Evolutionary conservation across 1,140 invertebrate species (phyloP).

Genomic region (Gonatopus flavifemur): DNA sequence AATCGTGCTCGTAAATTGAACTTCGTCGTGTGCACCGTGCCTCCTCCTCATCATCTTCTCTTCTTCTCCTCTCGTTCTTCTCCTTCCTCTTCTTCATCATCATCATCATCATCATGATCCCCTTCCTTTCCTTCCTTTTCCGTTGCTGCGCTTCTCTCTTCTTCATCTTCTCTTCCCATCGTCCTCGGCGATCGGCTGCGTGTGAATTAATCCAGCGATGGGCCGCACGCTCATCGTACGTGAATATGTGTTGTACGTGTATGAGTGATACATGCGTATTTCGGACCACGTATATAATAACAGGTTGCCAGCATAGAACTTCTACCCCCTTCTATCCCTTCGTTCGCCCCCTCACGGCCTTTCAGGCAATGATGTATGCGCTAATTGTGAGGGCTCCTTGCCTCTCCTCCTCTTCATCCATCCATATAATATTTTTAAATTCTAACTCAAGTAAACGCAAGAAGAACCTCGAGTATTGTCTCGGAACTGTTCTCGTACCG

Average conservation of each 20-base stretch:
- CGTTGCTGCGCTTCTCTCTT: background rate
- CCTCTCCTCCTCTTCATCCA: conserved; percentile 5
- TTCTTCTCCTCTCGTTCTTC: too few relatives aligned
- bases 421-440: too few relatives aligned
- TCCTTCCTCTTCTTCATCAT: too few relatives aligned
- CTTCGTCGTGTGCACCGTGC: conserved; percentile 18
- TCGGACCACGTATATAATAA: conserved; percentile 50
- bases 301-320: conserved; percentile 48
- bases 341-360: conserved; percentile 16
- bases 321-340: conserved; percentile 36
- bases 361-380: conserved; percentile 36
- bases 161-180: conserved; percentile 4
- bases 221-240: conserved; percentile 21
- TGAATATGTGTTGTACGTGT: conserved; percentile 19
- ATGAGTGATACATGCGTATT: conserved; percentile 52
- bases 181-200: conserved; percentile 30
- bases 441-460: too few relatives aligned
- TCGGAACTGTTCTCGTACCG: too few relatives aligned
- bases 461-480: too few relatives aligned
- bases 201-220: conserved; percentile 50
- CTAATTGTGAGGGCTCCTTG: conserved; percentile 37
- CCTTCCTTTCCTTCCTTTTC: background rate
- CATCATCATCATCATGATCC: too few relatives aligned
- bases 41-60: conserved; percentile 22
- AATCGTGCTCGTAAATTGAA: conserved; percentile 21